Base-by-base conservation (phyloP, 2,113 vertebrate genomes). In the Puma concolor region DNA sequence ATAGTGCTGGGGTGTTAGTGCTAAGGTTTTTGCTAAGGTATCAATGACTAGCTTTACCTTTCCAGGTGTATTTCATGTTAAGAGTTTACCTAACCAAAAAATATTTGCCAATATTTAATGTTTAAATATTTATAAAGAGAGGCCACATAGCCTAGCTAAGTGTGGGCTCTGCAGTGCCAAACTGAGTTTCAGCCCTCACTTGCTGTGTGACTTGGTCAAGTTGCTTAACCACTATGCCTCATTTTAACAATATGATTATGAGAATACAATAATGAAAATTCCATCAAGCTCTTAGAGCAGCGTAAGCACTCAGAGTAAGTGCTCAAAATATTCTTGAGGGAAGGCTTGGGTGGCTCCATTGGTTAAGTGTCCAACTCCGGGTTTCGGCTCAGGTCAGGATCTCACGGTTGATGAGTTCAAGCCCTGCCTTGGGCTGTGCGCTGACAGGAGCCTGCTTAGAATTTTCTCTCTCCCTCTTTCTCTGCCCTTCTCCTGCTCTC, bases 191-290 rank as follows among this genome's bases (percentile, higher is more conserved):
- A 60, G 2, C 86, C 5, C 31, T 54, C 17, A 84, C 64, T 33
- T 19, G 5, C 25, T 44, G 16, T 64, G 52, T 66, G 63, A 72
- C 16, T 91, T 72, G n/a, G 41, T 57, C 48, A 89, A 67, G 7
- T 69, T 63, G 33, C 27, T 90, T 80, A 67, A 29, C 19, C 38
- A n/a, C 67, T 44, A 12, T 54, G 29, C 23, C 36, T 85, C 72
- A 91, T 80, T 80, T 25, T 50, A 80, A 71, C 23, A 91, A 52
- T 31, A 74, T 74, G 60, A 48, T 69, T 81, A 31, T 74, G 64
- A 94, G 54, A 94, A 72, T 48, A 44, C 48, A 91, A 86, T 81
- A 77, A 79, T 63, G 63, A 57, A 87, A 94, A 86, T 66, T 5
- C 50, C 27, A 86, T 54, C 5, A 54, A 36, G 31, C 54, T 91